Evolutionary conservation across 2,797 vertebrate species (phyloP).

Genomic region (Xyrichtys novacula): DNA sequence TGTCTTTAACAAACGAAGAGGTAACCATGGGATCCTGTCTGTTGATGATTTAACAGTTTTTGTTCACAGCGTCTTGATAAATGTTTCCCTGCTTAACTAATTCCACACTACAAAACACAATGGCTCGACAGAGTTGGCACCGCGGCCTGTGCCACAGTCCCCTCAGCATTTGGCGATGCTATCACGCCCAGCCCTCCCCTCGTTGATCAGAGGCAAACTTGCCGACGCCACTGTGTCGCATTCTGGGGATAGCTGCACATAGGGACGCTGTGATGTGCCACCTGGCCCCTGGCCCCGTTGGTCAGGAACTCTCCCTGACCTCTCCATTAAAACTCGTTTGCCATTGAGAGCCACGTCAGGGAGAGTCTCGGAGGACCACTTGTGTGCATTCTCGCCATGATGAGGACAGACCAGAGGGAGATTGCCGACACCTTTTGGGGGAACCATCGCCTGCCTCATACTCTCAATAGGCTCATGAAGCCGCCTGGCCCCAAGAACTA

Average conservation of each 20-base stretch:
- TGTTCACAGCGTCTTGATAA: constrained; percentile 1
- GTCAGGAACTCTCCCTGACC: constrained; percentile 83
- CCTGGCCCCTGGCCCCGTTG: constrained; percentile 80
- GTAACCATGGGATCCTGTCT: background rate
- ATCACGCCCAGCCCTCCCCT: constrained; percentile 69
- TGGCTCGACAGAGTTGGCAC: constrained; percentile 55
- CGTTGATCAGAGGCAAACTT: constrained; percentile 82
- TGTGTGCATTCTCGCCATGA: constrained; percentile 73
- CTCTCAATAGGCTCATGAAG: constrained; percentile 55
- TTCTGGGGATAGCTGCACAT: constrained; percentile 85
- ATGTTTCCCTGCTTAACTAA: background rate
- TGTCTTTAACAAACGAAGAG: background rate
- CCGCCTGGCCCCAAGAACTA: constrained; percentile 57
- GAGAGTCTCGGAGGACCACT: constrained; percentile 78
- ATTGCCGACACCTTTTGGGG: constrained; percentile 77
- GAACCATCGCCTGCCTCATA: constrained; percentile 46
- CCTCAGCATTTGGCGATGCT: constrained; percentile 79
- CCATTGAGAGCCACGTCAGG: constrained; percentile 70
- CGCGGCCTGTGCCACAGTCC: constrained; percentile 52
- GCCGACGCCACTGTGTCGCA: constrained; percentile 89
- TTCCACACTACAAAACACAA: constrained; percentile 28
- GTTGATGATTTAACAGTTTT: background rate
- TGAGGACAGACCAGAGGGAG: constrained; percentile 76
- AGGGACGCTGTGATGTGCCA: constrained; percentile 84
- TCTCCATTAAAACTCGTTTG: constrained; percentile 81